phyloP scores from a whole-genome alignment of 1,140 invertebrate species.

The Bombus vancouverensis region DNA sequence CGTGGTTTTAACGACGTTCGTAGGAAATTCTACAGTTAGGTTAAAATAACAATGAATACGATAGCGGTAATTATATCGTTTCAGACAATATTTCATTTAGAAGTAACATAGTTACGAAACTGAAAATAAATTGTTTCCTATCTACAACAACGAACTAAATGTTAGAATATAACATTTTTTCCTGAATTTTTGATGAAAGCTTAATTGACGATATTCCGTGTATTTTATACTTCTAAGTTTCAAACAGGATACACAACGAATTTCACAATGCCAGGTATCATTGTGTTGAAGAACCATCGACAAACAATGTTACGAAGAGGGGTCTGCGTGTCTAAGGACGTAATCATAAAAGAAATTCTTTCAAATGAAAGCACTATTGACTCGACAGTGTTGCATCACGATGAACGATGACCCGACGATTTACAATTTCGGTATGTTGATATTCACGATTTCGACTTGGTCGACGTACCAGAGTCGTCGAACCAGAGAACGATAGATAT shows the following conservation, averaged over 20 bases:
- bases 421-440: not conserved
- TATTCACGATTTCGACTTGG: not conserved
- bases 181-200: not conserved
- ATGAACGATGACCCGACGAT: not conserved
- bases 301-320: constrained; percentile 12
- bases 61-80: not conserved
- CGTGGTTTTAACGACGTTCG: not conserved
- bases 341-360: constrained; percentile 28
- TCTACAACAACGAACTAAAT: too few relatives aligned
- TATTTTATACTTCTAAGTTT: not conserved
- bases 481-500: not conserved
- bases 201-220: not conserved
- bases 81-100: too few relatives aligned
- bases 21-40: not conserved
- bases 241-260: not conserved
- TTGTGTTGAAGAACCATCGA: constrained; percentile 12
- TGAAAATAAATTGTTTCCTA: too few relatives aligned
- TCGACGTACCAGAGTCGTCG: not conserved
- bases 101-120: too few relatives aligned
- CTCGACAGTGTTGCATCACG: not conserved
- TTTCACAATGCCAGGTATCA: not conserved
- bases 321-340: not conserved
- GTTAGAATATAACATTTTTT: not conserved
- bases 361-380: constrained; percentile 19
- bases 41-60: not conserved